These are phyloP conservation scores for Dusona sp. DNA, from an alignment of 2,888 invertebrate species.

Conservation along the genomic window DNA sequence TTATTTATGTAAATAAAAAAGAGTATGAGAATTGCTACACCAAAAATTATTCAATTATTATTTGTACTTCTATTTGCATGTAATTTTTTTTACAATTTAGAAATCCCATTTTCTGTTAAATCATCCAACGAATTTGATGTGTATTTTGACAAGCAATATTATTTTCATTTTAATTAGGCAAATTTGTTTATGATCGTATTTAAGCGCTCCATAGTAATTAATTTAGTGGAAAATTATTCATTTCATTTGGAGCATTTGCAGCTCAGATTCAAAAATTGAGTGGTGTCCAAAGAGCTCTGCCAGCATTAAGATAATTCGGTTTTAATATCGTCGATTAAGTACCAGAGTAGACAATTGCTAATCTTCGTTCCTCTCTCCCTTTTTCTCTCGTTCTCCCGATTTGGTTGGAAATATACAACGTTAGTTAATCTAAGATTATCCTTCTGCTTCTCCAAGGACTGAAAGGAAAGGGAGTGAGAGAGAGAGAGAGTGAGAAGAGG, in stretches of 20 bases:
- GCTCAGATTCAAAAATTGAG: neutral
- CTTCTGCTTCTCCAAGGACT: conserved; percentile 63
- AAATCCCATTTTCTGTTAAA: neutral
- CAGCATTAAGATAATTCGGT: conserved; percentile 69
- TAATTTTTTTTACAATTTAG: neutral
- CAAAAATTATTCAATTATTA: too few species aligned
- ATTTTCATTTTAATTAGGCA: too few species aligned
- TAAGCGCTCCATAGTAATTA: neutral
- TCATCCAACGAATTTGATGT: neutral
- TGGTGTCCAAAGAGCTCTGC: neutral
- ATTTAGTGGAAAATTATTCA: neutral
- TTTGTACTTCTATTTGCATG: neutral
- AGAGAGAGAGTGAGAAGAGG: conserved; percentile 50
- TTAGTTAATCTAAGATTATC: conserved; percentile 68
- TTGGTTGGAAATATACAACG: conserved; percentile 54
- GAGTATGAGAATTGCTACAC: too few species aligned
- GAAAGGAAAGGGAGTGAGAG: conserved; percentile 58
- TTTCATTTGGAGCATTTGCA: neutral
- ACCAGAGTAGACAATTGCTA: conserved; percentile 76
- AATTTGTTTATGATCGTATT: neutral
- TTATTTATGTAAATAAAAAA: too few species aligned
- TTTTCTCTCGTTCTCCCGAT: neutral
- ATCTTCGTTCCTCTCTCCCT: conserved; percentile 63
- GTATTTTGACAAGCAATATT: neutral
- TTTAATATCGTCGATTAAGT: conserved; percentile 74